Conservation (phyloP, 1,140 invertebrate species). For the Pteromalus puparum region DNA sequence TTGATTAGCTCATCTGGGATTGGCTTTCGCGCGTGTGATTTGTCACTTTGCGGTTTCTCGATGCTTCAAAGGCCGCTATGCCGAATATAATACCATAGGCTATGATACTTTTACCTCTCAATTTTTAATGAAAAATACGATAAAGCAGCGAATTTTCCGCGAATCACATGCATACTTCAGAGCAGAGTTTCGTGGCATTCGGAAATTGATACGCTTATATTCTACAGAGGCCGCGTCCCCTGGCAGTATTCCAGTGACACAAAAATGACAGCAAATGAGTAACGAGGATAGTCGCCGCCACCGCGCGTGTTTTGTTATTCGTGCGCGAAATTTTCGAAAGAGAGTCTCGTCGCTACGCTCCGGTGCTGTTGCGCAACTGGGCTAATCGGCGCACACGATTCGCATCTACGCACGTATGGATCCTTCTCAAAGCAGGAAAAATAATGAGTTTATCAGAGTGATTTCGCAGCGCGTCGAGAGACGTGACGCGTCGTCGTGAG, state of each 20-base stretch:
- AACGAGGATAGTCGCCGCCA: conserved; percentile 21
- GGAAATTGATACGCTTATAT: conserved; percentile 14
- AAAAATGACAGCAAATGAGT: conserved; percentile 47
- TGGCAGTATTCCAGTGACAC: conserved; percentile 50
- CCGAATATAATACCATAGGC: neutral
- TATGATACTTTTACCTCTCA: no score
- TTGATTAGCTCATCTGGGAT: neutral
- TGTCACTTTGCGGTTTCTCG: neutral
- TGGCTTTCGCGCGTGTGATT: neutral
- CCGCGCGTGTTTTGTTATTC: conserved; percentile 13
- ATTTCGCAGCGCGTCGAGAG: neutral
- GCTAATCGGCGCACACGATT: conserved; percentile 1
- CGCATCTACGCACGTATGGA: no score
- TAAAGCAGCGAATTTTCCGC: neutral
- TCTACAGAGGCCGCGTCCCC: neutral
- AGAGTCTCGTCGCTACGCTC: neutral
- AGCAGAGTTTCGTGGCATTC: conserved; percentile 7
- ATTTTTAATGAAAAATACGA: neutral
- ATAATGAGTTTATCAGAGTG: neutral
- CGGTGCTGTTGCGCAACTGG: neutral
- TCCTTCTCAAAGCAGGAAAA: neutral
- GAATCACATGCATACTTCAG: conserved; percentile 6
- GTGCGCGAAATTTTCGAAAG: conserved; percentile 13
- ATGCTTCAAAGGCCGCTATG: neutral
- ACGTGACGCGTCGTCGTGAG: neutral